Evolutionary conservation across 2,113 vertebrate genomes (phyloP).

Genomic region (Rynchops niger): DNA sequence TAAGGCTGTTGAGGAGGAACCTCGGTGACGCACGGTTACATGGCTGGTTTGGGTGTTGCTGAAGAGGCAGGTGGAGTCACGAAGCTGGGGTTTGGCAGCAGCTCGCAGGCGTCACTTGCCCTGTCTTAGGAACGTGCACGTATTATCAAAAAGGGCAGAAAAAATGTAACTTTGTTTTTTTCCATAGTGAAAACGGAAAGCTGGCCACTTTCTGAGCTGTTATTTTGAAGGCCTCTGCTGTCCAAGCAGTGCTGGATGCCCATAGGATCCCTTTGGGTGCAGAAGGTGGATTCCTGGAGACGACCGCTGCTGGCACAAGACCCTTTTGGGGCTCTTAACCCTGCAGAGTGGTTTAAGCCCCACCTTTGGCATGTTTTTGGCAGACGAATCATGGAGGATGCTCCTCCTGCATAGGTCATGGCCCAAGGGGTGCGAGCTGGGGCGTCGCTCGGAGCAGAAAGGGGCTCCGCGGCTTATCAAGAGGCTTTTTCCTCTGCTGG

Average conservation of each 20-base stretch:
- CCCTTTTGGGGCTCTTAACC: slow-evolving; percentile 20
- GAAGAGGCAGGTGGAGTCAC: not conserved
- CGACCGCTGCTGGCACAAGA: not conserved
- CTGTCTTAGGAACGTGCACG: not conserved
- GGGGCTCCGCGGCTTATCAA: not conserved
- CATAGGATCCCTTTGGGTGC: not conserved
- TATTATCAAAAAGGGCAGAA: not conserved
- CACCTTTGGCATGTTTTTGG: slow-evolving; percentile 41
- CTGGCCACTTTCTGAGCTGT: not conserved
- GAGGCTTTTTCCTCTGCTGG: not conserved
- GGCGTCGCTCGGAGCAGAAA: not conserved
- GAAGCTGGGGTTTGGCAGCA: not conserved
- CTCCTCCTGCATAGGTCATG: not conserved
- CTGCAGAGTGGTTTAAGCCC: slow-evolving; percentile 54
- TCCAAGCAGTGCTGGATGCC: not conserved
- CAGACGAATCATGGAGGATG: fast-evolving
- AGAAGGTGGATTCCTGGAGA: not conserved
- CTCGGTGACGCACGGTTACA: fast-evolving
- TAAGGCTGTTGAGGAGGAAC: not conserved
- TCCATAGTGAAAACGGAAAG: not conserved
- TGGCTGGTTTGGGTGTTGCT: not conserved
- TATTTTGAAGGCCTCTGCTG: not conserved
- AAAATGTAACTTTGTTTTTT: not conserved
- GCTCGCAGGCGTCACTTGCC: fast-evolving
- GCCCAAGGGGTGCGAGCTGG: fast-evolving